Evolutionary conservation across 2,113 vertebrate species (phyloP).

Genomic region (Nyctereutes procyonoides): DNA sequence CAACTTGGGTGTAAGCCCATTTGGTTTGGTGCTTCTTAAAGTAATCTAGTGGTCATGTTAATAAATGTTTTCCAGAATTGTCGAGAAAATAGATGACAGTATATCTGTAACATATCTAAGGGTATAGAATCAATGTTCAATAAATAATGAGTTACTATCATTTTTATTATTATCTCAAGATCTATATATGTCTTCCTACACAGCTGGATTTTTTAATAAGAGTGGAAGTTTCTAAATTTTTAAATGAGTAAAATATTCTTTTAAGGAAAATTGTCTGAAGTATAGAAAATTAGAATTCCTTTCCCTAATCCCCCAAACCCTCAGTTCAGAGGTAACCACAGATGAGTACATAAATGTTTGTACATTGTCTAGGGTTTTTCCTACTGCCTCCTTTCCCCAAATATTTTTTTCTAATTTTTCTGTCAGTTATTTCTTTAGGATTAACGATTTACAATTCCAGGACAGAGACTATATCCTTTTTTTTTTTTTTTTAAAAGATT

Average conservation of each 20-base stretch:
- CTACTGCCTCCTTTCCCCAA: not conserved
- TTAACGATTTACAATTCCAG: conserved; percentile 37
- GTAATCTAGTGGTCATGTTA: not conserved
- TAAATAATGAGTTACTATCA: not conserved
- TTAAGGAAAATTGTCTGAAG: not conserved
- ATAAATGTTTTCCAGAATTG: not conserved
- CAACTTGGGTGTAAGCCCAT: not conserved
- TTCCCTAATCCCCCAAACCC: not conserved
- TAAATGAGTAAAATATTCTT: not conserved
- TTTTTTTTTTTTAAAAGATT: not conserved
- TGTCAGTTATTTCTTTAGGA: conserved; percentile 21
- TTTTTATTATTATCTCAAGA: conserved; percentile 19
- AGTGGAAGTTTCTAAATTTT: conserved; percentile 43
- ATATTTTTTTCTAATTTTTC: not conserved
- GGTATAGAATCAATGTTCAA: not conserved
- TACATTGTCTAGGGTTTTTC: not conserved
- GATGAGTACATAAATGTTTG: not conserved
- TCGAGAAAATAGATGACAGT: not conserved
- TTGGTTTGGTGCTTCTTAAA: not conserved
- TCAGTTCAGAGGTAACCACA: not conserved
- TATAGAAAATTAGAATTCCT: not conserved
- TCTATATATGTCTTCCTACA: not conserved
- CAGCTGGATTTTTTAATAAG: not conserved
- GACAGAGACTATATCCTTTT: not conserved
- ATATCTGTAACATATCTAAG: not conserved